Base-by-base conservation (phyloP, 2,888 invertebrate species). In the Dinocampus coccinellae region DNA sequence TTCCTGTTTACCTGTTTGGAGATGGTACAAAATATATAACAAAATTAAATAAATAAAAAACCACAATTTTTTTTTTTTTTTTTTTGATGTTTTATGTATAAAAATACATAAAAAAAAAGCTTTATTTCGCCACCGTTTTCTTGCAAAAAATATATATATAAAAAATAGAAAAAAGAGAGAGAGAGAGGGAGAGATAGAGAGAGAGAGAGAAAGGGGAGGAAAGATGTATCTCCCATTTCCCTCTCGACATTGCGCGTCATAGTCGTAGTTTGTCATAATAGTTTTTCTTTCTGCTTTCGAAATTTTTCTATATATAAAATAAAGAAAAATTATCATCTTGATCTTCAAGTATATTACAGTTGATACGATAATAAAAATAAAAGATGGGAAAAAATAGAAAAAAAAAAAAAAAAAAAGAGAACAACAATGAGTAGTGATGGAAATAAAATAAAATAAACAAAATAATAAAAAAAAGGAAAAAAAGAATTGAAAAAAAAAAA, bases 101-200 rank as follows among this genome's bases (percentile, higher is more conserved):
- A 82, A 81, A 83, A 84, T 84, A 87, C 86, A 86, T 85, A 87
- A 86, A 86, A 81, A 86, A 85, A 72, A 75, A 87, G 87, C 86
- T 87, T 87, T 86, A 86, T 87, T 87, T 87, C 87, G 86, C 87
- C 87, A 87, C 87, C 87, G 87, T 87, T 86, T 87, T 87, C 86
- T 86, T 86, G 85, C 85, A 85, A 86, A 86, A 84, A 83, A 80
- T 84, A 83, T 79, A 84, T 80, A 82, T 86, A 85, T 86, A 86
- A 84, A 82, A 84, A 83, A 82, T n/a, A n/a, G n/a, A 81, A 42
- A 66, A 22, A 67, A 34, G 10, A 58, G 58, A 47, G 60, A 22
- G 24, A 61, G n/a, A n/a, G n/a, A n/a, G n/a, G n/a, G n/a, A n/a
- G n/a, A n/a, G n/a, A n/a, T n/a, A n/a, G n/a, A n/a, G n/a, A n/a